Conservation (phyloP, 2,113 vertebrate genomes). For the Echinops telfairi region DNA sequence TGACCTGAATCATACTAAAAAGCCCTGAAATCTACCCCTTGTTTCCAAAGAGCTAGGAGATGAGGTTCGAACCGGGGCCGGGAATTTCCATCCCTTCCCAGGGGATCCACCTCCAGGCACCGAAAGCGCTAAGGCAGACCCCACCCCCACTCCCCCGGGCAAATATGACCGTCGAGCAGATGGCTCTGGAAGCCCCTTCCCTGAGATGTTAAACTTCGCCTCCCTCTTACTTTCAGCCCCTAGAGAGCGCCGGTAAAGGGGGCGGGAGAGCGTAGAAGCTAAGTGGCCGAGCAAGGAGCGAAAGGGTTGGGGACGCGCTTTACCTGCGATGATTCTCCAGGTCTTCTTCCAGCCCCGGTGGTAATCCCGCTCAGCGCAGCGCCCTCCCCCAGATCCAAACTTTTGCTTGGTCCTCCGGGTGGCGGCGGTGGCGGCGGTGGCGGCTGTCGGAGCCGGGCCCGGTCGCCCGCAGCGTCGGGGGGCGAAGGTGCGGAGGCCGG, state of each 20-base stretch:
- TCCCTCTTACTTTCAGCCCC: not conserved
- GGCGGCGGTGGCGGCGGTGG: constrained; percentile 56
- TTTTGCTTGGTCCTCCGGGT: constrained; percentile 76
- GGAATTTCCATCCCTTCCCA: not conserved
- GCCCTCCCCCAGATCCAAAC: constrained; percentile 82
- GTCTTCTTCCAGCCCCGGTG: constrained; percentile 78
- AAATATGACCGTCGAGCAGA: not conserved
- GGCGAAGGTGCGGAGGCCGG: constrained; percentile 67
- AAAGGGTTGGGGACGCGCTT: not conserved
- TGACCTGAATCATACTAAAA: not conserved
- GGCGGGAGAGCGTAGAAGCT: not conserved
- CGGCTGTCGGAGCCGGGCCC: constrained; percentile 62
- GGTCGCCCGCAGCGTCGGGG: constrained; percentile 55
- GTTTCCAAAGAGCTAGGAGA: not conserved
- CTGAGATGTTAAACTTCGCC: constrained; percentile 73
- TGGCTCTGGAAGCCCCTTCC: not conserved
- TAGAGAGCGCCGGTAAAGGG: not conserved
- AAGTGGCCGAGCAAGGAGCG: rapidly evolving
- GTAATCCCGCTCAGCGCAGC: constrained; percentile 79
- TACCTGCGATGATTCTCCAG: constrained; percentile 85
- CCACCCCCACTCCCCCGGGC: too few species aligned
- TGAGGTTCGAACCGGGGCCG: not conserved
- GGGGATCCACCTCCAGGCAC: not conserved
- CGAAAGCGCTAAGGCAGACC: not conserved
- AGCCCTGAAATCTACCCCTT: not conserved